Conservation (phyloP, 2,888 invertebrate genomes). For the Lepidochitona cinerea region DNA sequence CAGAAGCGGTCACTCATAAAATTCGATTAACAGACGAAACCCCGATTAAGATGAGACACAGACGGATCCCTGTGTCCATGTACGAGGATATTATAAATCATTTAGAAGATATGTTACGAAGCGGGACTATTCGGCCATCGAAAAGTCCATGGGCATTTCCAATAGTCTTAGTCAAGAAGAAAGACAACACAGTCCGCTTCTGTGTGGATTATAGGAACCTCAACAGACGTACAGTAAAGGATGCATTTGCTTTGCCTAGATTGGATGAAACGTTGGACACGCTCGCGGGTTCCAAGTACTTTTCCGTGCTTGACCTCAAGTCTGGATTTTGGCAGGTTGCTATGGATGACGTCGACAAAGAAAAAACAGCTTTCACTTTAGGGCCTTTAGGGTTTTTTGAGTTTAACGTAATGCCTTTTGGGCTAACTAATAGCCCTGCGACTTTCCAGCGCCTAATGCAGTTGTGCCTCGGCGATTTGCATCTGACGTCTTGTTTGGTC, state of each 20-base stretch:
- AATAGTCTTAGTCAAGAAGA: neutral
- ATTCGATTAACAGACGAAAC: neutral
- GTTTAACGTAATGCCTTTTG: neutral
- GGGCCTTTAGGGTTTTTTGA: neutral
- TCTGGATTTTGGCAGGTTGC: slow-evolving; percentile 14
- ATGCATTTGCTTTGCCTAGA: slow-evolving; percentile 27
- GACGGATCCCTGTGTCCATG: neutral
- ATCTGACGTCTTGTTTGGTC: slow-evolving; percentile 6
- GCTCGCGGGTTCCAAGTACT: slow-evolving; percentile 16
- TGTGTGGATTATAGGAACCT: neutral
- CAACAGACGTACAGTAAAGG: slow-evolving; percentile 13
- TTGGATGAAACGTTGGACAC: slow-evolving; percentile 33
- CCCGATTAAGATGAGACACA: slow-evolving; percentile 2
- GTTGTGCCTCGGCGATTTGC: neutral
- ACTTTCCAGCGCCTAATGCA: slow-evolving; percentile 24
- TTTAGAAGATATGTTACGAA: neutral
- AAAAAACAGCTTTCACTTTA: slow-evolving; percentile 30
- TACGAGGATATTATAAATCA: slow-evolving; percentile 1
- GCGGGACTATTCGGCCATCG: neutral
- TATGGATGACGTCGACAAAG: slow-evolving; percentile 14
- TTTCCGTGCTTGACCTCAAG: slow-evolving; percentile 26
- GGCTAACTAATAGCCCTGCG: neutral
- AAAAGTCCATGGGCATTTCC: neutral
- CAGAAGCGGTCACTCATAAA: slow-evolving; percentile 7
- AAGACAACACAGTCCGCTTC: neutral